Evolutionary conservation across 2,888 invertebrate species (phyloP).

Genomic region (Synergus umbraculus): DNA sequence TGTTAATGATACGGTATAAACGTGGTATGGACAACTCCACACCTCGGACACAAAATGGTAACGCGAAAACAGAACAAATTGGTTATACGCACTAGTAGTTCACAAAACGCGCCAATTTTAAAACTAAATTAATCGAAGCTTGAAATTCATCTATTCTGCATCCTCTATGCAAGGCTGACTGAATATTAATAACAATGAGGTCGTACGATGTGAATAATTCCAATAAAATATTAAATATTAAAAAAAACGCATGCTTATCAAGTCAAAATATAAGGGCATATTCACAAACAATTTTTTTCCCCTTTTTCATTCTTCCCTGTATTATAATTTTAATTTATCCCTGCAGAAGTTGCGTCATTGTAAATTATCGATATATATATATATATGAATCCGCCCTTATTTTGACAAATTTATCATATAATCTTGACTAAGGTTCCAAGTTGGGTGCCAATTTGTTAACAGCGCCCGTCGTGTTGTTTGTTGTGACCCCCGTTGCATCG

Average conservation of each 20-base stretch:
- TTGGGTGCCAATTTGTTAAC: too few relatives aligned
- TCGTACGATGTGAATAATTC: background rate
- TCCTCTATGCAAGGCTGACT: conserved; percentile 4
- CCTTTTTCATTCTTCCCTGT: too few relatives aligned
- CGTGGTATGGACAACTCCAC: conserved; percentile 35
- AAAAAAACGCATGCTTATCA: too few relatives aligned
- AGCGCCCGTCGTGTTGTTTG: too few relatives aligned
- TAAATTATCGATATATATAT: too few relatives aligned
- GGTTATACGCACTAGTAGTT: conserved; percentile 33
- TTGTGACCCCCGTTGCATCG: too few relatives aligned
- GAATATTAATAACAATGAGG: conserved; percentile 34
- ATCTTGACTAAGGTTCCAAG: too few relatives aligned
- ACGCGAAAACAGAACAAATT: conserved; percentile 34
- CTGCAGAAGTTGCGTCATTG: too few relatives aligned
- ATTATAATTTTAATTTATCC: too few relatives aligned
- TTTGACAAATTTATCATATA: too few relatives aligned
- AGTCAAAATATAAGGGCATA: background rate
- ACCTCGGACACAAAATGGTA: conserved; percentile 36
- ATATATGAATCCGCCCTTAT: too few relatives aligned
- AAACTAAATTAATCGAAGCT: conserved; percentile 34
- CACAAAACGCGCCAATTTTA: conserved; percentile 36
- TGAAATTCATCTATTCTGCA: conserved; percentile 27
- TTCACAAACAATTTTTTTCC: too few relatives aligned
- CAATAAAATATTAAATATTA: background rate
- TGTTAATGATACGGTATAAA: conserved; percentile 58